Percentiles rank a stretch among this genome's conserved stretches.
These are phyloP conservation scores for Hydropotes inermis DNA, from an alignment of 2,113 vertebrate species.

Conservation along the genomic window DNA sequence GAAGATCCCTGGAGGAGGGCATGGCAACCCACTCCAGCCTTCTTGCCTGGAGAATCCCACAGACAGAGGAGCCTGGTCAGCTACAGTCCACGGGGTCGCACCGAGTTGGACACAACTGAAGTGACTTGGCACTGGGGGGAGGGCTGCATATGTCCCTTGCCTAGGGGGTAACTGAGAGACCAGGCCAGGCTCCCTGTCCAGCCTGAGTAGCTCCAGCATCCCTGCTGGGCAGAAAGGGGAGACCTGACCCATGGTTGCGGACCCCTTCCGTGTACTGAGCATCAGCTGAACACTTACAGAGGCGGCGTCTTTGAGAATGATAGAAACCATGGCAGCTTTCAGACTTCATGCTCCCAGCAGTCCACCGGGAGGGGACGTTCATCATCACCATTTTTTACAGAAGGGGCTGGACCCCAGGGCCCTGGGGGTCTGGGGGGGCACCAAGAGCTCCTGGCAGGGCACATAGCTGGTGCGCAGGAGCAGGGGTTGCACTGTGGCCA, in stretches of 20 bases:
- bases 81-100: background rate
- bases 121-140: background rate
- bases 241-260: background rate
- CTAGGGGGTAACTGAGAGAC: conserved; percentile 79
- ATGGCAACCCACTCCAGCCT: background rate
- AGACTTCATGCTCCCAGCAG: background rate
- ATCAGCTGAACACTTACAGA: background rate
- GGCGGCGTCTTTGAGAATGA: background rate
- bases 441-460: background rate
- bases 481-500: background rate
- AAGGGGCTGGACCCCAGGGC: background rate
- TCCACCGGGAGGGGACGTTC: background rate
- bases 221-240: background rate
- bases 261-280: background rate
- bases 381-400: background rate
- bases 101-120: background rate
- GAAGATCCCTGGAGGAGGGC: background rate
- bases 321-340: background rate
- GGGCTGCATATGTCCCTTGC: background rate
- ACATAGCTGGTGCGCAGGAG: background rate
- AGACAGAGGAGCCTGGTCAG: background rate
- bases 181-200: conserved; percentile 71
- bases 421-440: background rate
- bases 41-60: background rate
- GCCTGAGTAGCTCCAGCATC: background rate